phyloP scores from a whole-genome alignment of 2,797 vertebrate species.

The Poeciliopsis infans region DNA sequence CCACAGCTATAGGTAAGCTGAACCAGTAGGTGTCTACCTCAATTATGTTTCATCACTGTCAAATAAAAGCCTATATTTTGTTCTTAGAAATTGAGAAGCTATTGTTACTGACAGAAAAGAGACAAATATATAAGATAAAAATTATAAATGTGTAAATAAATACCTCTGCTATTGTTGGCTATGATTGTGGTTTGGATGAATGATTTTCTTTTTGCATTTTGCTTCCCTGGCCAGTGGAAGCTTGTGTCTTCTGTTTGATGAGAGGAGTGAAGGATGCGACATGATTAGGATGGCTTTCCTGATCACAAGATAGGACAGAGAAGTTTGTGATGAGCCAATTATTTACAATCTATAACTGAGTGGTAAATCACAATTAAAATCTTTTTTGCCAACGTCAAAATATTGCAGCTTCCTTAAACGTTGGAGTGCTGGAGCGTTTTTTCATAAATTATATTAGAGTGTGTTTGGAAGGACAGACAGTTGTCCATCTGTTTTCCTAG shows the following conservation, averaged over 20 bases:
- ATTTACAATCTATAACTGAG: background rate
- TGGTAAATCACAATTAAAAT: background rate
- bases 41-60: conserved; percentile 12
- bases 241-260: background rate
- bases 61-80: conserved; percentile 15
- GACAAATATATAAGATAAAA: background rate
- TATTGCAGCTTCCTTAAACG: background rate
- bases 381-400: background rate
- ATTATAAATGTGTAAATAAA: background rate
- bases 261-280: background rate
- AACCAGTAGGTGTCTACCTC: conserved; percentile 1
- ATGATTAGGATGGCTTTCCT: background rate
- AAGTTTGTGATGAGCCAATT: background rate
- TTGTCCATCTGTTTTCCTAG: too few species aligned
- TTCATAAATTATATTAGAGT: too few species aligned
- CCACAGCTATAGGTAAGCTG: conserved; percentile 2
- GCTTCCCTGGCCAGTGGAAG: background rate
- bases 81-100: conserved; percentile 16
- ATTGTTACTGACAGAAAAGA: conserved; percentile 6
- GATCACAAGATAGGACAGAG: background rate
- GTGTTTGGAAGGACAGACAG: too few species aligned
- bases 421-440: too few species aligned
- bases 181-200: background rate
- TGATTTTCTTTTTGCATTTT: background rate
- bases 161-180: background rate